Base-by-base conservation (phyloP, 2,797 vertebrate species). In the Anas acuta region DNA sequence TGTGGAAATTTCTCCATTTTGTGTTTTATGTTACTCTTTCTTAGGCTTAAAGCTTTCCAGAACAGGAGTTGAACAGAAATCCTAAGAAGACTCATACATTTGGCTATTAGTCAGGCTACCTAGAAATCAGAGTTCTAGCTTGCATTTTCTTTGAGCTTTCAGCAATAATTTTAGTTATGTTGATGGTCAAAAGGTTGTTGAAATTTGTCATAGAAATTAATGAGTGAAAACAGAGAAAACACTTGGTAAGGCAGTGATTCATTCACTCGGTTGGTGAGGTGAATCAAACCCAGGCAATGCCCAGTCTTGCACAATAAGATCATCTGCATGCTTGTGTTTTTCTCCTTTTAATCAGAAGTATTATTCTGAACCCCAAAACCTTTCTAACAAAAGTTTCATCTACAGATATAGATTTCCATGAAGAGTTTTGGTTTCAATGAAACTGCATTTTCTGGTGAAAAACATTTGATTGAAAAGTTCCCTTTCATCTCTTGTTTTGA, bases 351-450 rank as follows among this genome's bases (percentile, higher is more conserved):
- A 85, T 54, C 35, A 69, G 72, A 91, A 89, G 77, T 61, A 45
- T 4, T 26, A 85, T 28, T 56, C 26, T 91, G 65, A 94, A 89
- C 17, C 13, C 15, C 23, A 66, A 79, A 74, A 64, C 2, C 1
- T 83, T 85, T 71, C 49, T 74, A 83, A 58, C 4, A 65, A 41
- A 78, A 65, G 18, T 92, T 94, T 85, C 77, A 85, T 37, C 35
- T 72, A 62, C 54, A 54, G 39, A 80, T 74, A 45, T 12, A 87
- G n/a, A 87, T 92, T 86, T 96, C 73, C 62, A 75, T 88, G 65
- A 92, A 81, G 74, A 74, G 79, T 78, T 93, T 90, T 93, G 43
- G n/a, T 90, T 95, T 94, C 87, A 93, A 54, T 75, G 89, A 81
- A 90, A 69, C 45, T 72, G 16, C 51, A 62, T 60, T 87, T 95